Base-by-base conservation (phyloP, 2,113 vertebrate genomes). In the Elanoides forficatus region DNA sequence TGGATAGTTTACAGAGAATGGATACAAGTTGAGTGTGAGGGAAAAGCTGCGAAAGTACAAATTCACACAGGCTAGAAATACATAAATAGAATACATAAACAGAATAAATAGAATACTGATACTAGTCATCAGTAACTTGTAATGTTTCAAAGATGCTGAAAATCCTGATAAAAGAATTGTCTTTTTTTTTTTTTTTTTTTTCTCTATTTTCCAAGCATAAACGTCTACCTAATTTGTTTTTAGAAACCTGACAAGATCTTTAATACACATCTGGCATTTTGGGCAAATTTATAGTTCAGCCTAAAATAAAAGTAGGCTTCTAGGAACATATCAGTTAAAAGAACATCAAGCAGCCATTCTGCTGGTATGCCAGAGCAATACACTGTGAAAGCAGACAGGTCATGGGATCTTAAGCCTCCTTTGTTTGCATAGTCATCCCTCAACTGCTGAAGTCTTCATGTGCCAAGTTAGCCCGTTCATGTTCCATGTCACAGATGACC, bases 331-430 rank as follows among this genome's bases (percentile, higher is more conserved):
- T 21, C 4, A 4, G 36, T 67, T 50, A 11, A 8, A 62, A 75
- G 75, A 45, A 16, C 16, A 4, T 8, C 1, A 5, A 32, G 75
- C n/a, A 66, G 50, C 34, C 2, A 0, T 38, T 25, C n/a, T 1
- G 13, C 43, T 47, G 47, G 16, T 5, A 8, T 29, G n/a, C 48
- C 22, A 13, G 58, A 27, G 34, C 1, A 0, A 27, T 48, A 81
- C 9, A 15, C 55, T 58, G 42, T 11, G 42, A 16, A 19, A 30
- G 40, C 12, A 4, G 62, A 5, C 3, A 21, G 43, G 27, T 15
- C 12, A 3, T 3, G 1, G 59, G 42, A 36, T 20, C 27, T 29
- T 15, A 14, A 43, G 10, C 43, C 70, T 65, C 34, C 40, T 38
- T 13, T 13, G 15, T 52, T 68, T 55, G 18, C 36, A 2, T 3